Percentiles rank a stretch among this genome's conserved stretches.
Evolutionary conservation across 2,797 vertebrate genomes (phyloP).

Genomic region (Percopsis omiscomaycus): DNA sequence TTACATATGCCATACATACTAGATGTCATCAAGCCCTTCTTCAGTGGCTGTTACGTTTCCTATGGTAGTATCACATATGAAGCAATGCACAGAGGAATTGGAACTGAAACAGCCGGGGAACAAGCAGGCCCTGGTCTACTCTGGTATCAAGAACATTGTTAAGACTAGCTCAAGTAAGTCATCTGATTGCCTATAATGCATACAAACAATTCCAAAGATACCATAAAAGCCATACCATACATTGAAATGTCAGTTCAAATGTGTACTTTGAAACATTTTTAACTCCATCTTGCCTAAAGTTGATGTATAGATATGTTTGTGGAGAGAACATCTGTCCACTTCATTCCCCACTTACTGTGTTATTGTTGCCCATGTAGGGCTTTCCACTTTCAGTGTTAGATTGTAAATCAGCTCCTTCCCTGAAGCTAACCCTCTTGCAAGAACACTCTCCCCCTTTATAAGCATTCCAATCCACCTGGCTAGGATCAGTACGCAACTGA

Average conservation of each 20-base stretch:
- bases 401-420: no score
- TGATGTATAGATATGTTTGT: no score
- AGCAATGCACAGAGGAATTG: conserved; percentile 93
- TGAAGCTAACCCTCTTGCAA: no score
- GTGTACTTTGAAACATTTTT: not conserved
- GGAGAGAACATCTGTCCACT: no score
- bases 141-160: conserved; percentile 95
- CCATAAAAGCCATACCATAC: not conserved
- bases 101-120: conserved; percentile 91
- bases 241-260: not conserved
- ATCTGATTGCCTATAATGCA: not conserved
- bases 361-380: no score
- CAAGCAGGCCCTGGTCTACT: conserved; percentile 91
- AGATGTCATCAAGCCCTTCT: conserved; percentile 7
- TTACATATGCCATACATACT: not conserved
- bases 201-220: no score
- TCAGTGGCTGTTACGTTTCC: conserved; percentile 74
- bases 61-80: conserved; percentile 94
- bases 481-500: no score
- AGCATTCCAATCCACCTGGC: no score
- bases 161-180: conserved; percentile 91
- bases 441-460: no score
- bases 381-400: no score
- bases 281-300: no score
- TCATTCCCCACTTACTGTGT: no score